A percentile compares a stretch with the other conserved stretches of the same genome.
phyloP scores from a whole-genome alignment of 2,113 vertebrate species.

The Rattus rattus region DNA sequence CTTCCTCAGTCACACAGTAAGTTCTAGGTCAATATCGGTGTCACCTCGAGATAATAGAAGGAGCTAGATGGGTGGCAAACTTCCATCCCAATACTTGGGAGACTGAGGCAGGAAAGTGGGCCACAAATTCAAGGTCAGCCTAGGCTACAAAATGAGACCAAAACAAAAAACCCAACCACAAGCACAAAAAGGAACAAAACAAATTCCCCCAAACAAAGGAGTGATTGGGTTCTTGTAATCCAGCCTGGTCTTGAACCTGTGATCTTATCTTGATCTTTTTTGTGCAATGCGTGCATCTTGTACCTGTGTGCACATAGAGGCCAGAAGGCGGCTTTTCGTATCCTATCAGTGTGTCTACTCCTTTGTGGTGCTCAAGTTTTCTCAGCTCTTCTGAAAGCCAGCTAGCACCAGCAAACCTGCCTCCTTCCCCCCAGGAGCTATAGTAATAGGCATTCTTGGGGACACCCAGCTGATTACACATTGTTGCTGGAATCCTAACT shows the following conservation, averaged over 20 bases:
- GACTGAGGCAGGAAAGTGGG: neutral
- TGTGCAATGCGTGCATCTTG: neutral
- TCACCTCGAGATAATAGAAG: neutral
- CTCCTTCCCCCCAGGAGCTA: neutral
- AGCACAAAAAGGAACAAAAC: neutral
- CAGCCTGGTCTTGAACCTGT: neutral
- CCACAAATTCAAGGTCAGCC: neutral
- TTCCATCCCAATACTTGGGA: neutral
- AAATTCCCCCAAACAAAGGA: neutral
- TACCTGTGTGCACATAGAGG: neutral
- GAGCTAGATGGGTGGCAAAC: no score
- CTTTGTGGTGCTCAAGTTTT: neutral
- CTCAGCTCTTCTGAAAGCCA: neutral
- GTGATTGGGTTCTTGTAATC: neutral
- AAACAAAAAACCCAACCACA: neutral
- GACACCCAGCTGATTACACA: neutral
- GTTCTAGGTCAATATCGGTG: neutral
- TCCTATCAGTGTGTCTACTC: neutral
- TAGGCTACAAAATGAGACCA: no score
- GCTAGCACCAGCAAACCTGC: neutral
- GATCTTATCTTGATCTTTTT: neutral
- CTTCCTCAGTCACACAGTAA: neutral
- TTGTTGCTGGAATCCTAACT: neutral
- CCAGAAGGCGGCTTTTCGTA: neutral
- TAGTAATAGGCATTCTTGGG: neutral